A percentile compares a stretch with the other conserved stretches of the same genome.
phyloP scores from a whole-genome alignment of 2,888 invertebrate genomes.

The Pyrocoelia pectoralis region DNA sequence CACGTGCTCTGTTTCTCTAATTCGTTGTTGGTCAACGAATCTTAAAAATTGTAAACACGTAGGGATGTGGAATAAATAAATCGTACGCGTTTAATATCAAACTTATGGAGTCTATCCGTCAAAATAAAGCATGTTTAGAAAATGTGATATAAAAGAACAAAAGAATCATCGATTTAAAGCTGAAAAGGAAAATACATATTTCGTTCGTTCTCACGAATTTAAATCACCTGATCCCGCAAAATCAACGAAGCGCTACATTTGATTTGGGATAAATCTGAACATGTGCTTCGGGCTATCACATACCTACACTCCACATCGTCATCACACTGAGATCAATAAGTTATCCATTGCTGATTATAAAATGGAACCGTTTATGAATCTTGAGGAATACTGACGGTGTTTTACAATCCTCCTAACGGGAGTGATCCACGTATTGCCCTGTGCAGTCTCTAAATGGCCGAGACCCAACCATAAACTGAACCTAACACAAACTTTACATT shows the following conservation, averaged over 20 bases:
- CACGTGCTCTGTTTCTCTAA: background rate
- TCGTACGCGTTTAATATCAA: background rate
- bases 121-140: slow-evolving; percentile 33
- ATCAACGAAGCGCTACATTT: slow-evolving; percentile 53
- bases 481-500: slow-evolving; percentile 21
- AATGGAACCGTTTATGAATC: background rate
- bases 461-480: slow-evolving; percentile 38
- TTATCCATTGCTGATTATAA: background rate
- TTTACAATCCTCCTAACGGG: background rate
- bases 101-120: slow-evolving; percentile 26
- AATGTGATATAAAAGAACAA: slow-evolving; percentile 30
- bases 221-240: slow-evolving; percentile 54
- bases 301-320: slow-evolving; percentile 33
- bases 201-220: slow-evolving; percentile 46
- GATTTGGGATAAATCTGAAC: slow-evolving; percentile 53
- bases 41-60: background rate
- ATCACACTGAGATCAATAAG: slow-evolving; percentile 6
- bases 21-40: background rate
- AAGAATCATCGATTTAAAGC: slow-evolving; percentile 29
- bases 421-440: slow-evolving; percentile 25
- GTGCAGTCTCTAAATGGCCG: slow-evolving; percentile 36
- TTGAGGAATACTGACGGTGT: background rate
- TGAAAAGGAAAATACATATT: slow-evolving; percentile 34
- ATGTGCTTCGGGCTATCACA: slow-evolving; percentile 35
- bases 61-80: background rate